phyloP scores from a whole-genome alignment of 2,888 invertebrate genomes.

The Glyphotaelius pellucidus region DNA sequence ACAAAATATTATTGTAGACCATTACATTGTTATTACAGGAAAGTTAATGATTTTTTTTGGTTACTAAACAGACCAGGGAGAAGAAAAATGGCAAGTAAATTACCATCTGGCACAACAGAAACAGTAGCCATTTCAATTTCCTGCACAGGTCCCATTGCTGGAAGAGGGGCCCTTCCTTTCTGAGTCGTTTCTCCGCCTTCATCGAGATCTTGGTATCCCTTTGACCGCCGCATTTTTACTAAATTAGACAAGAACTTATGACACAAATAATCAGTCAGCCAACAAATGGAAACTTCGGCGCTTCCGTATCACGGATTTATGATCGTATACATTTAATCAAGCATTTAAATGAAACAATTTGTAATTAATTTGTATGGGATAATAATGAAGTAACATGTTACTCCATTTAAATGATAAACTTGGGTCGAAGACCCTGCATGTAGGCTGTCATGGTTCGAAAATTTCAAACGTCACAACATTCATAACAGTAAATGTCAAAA shows the following conservation, averaged over 20 bases:
- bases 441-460: conserved; percentile 57
- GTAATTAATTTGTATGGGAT: not conserved
- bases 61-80: not conserved
- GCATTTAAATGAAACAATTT: not conserved
- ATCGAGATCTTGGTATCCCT: conserved; percentile 81
- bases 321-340: not conserved
- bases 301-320: not conserved
- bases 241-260: not conserved
- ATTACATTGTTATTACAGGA: not conserved
- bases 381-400: conserved; percentile 11
- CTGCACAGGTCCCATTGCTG: conserved; percentile 74
- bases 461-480: conserved; percentile 66
- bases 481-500: conserved; percentile 65
- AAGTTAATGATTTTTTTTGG: not conserved
- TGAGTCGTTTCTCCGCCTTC: conserved; percentile 71
- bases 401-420: conserved; percentile 21
- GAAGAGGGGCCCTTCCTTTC: conserved; percentile 74
- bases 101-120: conserved; percentile 89
- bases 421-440: conserved; percentile 54
- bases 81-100: conserved; percentile 40
- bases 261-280: not conserved
- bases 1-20: not conserved
- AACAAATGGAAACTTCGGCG: not conserved
- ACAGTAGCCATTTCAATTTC: conserved; percentile 89
- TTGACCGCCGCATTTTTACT: conserved; percentile 75